Evolutionary conservation across 2,113 vertebrate species (phyloP).

Genomic region (Scatophagus argus): DNA sequence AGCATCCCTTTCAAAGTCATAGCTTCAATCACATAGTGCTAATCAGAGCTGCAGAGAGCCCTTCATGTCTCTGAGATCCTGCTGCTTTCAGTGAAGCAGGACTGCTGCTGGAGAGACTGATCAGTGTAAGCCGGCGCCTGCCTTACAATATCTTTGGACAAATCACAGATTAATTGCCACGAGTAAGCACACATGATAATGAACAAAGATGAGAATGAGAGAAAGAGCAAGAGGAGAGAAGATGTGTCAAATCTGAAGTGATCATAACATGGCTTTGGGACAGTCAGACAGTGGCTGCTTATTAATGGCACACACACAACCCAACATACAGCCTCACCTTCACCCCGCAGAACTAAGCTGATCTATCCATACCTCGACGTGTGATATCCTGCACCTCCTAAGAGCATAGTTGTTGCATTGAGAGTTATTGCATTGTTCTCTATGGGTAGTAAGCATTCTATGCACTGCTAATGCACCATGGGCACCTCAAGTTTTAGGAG

Average conservation of each 20-base stretch:
- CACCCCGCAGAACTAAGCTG: slow-evolving; percentile 14
- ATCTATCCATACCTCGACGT: slow-evolving; percentile 22
- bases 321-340: not conserved
- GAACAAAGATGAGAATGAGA: slow-evolving; percentile 30
- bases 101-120: slow-evolving; percentile 21
- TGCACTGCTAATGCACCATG: too few species aligned
- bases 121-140: slow-evolving; percentile 14
- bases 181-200: slow-evolving; percentile 20
- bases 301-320: slow-evolving; percentile 33
- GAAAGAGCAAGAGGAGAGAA: not conserved
- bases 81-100: slow-evolving; percentile 19
- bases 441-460: too few species aligned
- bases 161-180: slow-evolving; percentile 50
- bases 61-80: slow-evolving; percentile 22
- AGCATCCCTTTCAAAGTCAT: slow-evolving; percentile 40
- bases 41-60: slow-evolving; percentile 51
- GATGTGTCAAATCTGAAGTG: slow-evolving; percentile 41
- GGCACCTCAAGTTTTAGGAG: too few species aligned
- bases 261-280: slow-evolving; percentile 56
- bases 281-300: slow-evolving; percentile 10
- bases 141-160: slow-evolving; percentile 49
- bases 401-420: too few species aligned
- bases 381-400: not conserved
- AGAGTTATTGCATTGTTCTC: too few species aligned
- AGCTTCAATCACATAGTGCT: slow-evolving; percentile 41